A percentile compares a stretch with the other conserved stretches of the same genome.
Conservation (phyloP, 1,140 invertebrate genomes). For the Drosophila parabipectinata region DNA sequence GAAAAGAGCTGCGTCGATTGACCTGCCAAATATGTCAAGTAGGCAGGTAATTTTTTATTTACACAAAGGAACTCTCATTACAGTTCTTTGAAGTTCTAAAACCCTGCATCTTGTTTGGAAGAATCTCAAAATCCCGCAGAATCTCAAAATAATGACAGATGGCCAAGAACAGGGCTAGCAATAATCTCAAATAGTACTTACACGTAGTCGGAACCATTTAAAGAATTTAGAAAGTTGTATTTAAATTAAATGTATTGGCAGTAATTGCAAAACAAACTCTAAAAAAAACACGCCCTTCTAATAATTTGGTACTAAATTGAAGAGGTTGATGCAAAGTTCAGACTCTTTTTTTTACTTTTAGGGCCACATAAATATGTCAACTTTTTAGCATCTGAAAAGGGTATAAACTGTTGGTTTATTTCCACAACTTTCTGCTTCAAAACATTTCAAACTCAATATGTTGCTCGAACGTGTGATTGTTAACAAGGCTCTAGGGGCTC, state of each 20-base stretch:
- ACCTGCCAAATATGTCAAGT: constrained; percentile 42
- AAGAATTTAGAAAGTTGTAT: no score
- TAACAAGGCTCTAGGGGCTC: neutral
- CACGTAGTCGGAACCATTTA: no score
- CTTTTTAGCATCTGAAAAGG: neutral
- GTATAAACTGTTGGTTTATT: neutral
- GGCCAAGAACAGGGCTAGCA: neutral
- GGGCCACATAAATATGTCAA: no score
- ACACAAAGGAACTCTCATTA: neutral
- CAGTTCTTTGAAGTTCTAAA: neutral
- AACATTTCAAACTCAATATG: neutral
- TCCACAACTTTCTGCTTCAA: neutral
- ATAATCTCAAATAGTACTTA: no score
- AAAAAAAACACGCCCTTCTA: no score
- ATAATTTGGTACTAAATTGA: no score
- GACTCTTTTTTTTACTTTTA: neutral
- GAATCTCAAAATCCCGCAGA: neutral
- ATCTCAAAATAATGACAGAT: constrained; percentile 1
- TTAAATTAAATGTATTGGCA: no score
- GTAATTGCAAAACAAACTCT: no score
- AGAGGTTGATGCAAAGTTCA: no score
- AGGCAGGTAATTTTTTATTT: constrained; percentile 35
- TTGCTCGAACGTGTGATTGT: neutral
- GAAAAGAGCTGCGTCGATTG: neutral
- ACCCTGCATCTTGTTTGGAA: neutral